A percentile compares a stretch with the other conserved stretches of the same genome.
phyloP scores from a whole-genome alignment of 2,888 invertebrate species.

The Eupithecia centaureata region DNA sequence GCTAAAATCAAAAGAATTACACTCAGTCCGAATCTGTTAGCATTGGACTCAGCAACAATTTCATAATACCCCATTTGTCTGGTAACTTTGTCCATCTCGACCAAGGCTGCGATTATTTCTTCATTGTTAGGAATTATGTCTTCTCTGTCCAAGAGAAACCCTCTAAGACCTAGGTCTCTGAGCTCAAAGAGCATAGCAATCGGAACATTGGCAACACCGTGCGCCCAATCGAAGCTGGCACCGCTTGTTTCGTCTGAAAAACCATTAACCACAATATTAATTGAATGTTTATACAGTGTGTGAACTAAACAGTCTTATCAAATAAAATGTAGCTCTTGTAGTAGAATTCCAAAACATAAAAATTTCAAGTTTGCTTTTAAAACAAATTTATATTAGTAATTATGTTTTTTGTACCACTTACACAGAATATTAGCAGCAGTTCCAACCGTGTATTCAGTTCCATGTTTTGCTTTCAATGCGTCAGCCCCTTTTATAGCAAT shows the following conservation, averaged over 20 bases:
- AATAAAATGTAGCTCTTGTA: neutral
- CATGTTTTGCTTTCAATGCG: conserved; percentile 55
- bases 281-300: neutral
- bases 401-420: conserved; percentile 57
- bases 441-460: conserved; percentile 67
- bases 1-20: conserved; percentile 37
- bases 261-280: neutral
- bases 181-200: conserved; percentile 85
- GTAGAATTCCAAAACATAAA: too few species aligned
- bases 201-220: conserved; percentile 77
- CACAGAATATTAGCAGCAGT: conserved; percentile 74
- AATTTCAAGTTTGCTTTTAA: too few species aligned
- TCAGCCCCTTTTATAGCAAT: conserved; percentile 67
- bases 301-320: neutral
- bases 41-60: conserved; percentile 33
- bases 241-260: conserved; percentile 76
- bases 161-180: conserved; percentile 82
- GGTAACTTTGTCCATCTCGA: conserved; percentile 73
- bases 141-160: conserved; percentile 83
- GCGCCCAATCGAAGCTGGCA: conserved; percentile 84
- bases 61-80: conserved; percentile 61
- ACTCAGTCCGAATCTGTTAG: conserved; percentile 44
- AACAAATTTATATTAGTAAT: neutral
- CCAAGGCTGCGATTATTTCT: conserved; percentile 85
- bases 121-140: conserved; percentile 83